phyloP scores from a whole-genome alignment of 1,140 invertebrate species.

The Drosophila kepulauana region DNA sequence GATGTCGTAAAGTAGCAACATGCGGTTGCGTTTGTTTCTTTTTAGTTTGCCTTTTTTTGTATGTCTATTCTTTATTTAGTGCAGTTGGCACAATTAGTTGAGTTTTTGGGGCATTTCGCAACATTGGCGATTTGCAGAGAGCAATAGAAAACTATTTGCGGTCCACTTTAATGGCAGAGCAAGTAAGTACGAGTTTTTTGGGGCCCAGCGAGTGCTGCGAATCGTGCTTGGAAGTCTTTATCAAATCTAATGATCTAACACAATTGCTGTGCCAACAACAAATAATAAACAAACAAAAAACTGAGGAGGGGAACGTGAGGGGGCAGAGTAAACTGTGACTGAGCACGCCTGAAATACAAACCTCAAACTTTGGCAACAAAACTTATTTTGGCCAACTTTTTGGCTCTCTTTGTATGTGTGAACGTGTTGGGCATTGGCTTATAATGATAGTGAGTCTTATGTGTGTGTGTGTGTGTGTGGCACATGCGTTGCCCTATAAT shows the following conservation, averaged over 20 bases:
- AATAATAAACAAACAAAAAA: slow-evolving; percentile 40
- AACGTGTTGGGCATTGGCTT: slow-evolving; percentile 51
- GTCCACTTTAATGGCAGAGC: slow-evolving; percentile 26
- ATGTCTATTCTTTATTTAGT: neutral
- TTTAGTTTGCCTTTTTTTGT: neutral
- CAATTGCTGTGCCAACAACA: slow-evolving; percentile 54
- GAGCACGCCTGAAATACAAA: slow-evolving; percentile 54
- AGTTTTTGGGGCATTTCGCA: slow-evolving; percentile 17
- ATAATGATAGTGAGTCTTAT: slow-evolving; percentile 48
- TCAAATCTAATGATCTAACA: slow-evolving; percentile 70
- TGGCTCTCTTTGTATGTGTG: slow-evolving; percentile 14
- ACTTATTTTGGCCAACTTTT: slow-evolving; percentile 72
- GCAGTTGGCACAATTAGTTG: slow-evolving; percentile 29
- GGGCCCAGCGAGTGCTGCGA: neutral
- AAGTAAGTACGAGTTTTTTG: neutral
- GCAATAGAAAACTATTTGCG: slow-evolving; percentile 33
- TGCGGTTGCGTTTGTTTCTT: too few species aligned
- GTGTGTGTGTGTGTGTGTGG: neutral
- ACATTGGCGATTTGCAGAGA: neutral
- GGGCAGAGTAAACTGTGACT: slow-evolving; percentile 8
- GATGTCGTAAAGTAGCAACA: slow-evolving; percentile 12
- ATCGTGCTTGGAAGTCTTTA: slow-evolving; percentile 30
- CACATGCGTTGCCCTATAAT: slow-evolving; percentile 65
- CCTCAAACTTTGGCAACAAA: slow-evolving; percentile 71
- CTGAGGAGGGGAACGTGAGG: neutral